Percentiles rank a stretch among this genome's conserved stretches.
phyloP scores from a whole-genome alignment of 2,113 vertebrate species.

The Solea senegalensis region DNA sequence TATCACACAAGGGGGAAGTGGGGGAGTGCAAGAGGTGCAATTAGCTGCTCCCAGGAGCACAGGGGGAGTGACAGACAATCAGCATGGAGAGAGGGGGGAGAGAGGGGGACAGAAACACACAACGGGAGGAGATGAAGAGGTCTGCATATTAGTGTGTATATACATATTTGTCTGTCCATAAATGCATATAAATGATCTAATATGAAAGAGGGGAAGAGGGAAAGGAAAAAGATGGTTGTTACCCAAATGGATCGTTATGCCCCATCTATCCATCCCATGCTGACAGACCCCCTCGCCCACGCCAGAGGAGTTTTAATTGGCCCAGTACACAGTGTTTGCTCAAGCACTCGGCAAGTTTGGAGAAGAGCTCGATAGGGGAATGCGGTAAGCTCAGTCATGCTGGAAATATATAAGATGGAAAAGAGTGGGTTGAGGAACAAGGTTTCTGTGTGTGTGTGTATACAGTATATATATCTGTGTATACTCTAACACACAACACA shows the following conservation, averaged over 20 bases:
- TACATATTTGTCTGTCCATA: neutral
- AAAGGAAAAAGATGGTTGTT: slow-evolving; percentile 61
- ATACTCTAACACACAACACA: slow-evolving; percentile 15
- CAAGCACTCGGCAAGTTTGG: slow-evolving; percentile 73
- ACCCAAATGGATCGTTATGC: slow-evolving; percentile 74
- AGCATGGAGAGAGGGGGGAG: slow-evolving; percentile 30
- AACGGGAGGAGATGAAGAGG: slow-evolving; percentile 25
- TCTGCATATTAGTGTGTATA: neutral
- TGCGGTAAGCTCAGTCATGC: slow-evolving; percentile 64
- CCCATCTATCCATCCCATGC: slow-evolving; percentile 75
- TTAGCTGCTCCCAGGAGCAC: slow-evolving; percentile 76
- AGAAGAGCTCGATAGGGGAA: slow-evolving; percentile 74
- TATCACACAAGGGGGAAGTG: slow-evolving; percentile 64
- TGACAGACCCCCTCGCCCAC: slow-evolving; percentile 70
- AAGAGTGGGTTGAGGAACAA: slow-evolving; percentile 50
- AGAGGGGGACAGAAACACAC: slow-evolving; percentile 5
- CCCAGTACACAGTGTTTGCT: slow-evolving; percentile 72
- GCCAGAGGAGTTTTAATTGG: slow-evolving; percentile 79
- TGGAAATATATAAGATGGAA: slow-evolving; percentile 64
- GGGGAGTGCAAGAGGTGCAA: slow-evolving; percentile 79
- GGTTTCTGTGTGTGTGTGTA: slow-evolving; percentile 18
- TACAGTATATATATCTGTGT: slow-evolving; percentile 10
- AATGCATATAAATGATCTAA: neutral
- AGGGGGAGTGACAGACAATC: slow-evolving; percentile 74
- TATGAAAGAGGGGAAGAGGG: slow-evolving; percentile 18